Evolutionary conservation across 2,888 invertebrate species (phyloP), one percentile per base, ranked within the genome.

Genomic region (Caenorhabditis virilis): DNA sequence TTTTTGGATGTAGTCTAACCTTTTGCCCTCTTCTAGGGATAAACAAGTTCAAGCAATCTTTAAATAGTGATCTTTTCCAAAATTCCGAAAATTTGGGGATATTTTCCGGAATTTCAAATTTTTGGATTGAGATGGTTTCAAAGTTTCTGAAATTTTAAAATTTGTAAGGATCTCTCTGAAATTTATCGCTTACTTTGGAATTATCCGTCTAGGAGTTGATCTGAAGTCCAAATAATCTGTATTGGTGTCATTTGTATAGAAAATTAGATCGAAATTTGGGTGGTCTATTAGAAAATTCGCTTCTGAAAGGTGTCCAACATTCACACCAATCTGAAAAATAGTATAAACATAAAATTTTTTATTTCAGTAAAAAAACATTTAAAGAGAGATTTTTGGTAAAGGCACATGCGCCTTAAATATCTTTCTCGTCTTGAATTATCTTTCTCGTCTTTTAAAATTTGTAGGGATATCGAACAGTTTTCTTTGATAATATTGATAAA

Each of bases 251-350:
- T 55, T 61, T 7, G 20, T 42, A 16, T 15, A 61, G 25, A 30
- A 55, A 9, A 41, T 15, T 4, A 61, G 51, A 4, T 51, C 42
- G 36, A 55, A 61, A n/a, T n/a, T n/a, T 13, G 47, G 27, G 1
- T 38, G 23, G 41, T 61, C 55, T 11, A 26, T 48, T 1, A 42
- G 27, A 2, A 47, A 16, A 13, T 20, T n/a, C 11, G 18, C 4
- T 6, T 49, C 49, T 4, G 25, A 22, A 15, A 57, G 27, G 23
- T 47, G 30, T 9, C 35, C 42, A 1, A 42, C 35, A 22, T 61
- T 51, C 0, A 61, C 42, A n/a, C 55, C 61, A 15, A 61, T 42
- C 61, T 61, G 53, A 43, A 59, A 43, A 18, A n/a, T n/a, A n/a
- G n/a, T n/a, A n/a, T n/a, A 9, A 22, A n/a, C 2, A 11, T 23